Percentiles rank a stretch among this genome's conserved stretches.
Conservation (phyloP, 2,797 vertebrate species). For the Periparus ater region DNA sequence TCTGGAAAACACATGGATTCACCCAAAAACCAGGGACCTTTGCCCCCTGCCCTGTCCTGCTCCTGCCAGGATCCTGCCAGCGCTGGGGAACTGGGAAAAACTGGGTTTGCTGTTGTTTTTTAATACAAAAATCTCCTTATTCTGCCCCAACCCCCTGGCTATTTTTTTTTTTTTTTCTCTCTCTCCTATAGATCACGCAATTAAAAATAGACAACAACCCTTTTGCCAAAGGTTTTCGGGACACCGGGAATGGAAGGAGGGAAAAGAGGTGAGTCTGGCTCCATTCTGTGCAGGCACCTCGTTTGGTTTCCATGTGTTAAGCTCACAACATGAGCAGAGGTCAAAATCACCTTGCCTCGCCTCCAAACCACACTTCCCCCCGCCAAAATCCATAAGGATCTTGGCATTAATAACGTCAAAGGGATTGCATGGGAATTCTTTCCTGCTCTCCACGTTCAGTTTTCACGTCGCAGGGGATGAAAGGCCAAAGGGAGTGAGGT, state of each 20-base stretch:
- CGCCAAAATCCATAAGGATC: not conserved
- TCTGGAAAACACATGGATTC: not conserved
- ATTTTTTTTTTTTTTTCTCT: not conserved
- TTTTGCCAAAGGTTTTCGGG: constrained; percentile 97
- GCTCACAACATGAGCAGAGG: not conserved
- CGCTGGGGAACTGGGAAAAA: not conserved
- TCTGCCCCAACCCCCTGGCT: not conserved
- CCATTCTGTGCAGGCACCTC: not conserved
- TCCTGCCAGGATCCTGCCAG: not conserved
- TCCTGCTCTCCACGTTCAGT: not conserved
- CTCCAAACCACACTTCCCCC: not conserved
- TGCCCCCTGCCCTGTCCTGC: not conserved
- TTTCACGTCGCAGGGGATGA: not conserved
- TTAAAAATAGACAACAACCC: constrained; percentile 99
- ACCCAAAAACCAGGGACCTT: not conserved
- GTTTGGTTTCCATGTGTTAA: not conserved
- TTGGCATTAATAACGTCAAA: not conserved
- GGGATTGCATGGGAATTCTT: not conserved
- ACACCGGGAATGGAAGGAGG: constrained; percentile 93
- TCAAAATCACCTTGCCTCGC: not conserved
- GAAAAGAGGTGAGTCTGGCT: constrained; percentile 89
- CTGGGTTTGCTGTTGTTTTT: not conserved
- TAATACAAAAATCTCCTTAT: not conserved
- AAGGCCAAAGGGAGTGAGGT: not conserved
- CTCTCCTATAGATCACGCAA: constrained; percentile 83